A percentile compares a stretch with the other conserved stretches of the same genome.
Evolutionary conservation across 2,797 vertebrate species (phyloP).

Genomic region (Lates japonicus): DNA sequence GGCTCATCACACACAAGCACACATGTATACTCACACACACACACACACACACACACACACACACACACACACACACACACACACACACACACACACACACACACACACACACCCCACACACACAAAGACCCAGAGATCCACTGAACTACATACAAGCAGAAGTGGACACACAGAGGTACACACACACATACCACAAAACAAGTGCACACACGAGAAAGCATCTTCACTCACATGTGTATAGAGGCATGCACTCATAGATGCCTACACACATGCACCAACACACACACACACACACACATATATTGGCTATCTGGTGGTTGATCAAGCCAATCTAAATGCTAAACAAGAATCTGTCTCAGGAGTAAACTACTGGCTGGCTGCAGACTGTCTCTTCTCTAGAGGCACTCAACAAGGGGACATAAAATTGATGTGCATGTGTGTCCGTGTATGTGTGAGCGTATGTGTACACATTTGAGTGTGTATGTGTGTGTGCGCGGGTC

Average conservation of each 20-base stretch:
- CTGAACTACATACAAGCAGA: slow-evolving; percentile 22
- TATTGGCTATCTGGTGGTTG: slow-evolving; percentile 73
- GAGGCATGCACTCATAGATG: slow-evolving; percentile 3
- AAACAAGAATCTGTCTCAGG: slow-evolving; percentile 79
- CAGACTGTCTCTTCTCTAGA: slow-evolving; percentile 73
- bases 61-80: slow-evolving; percentile 39
- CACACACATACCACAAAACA: background rate
- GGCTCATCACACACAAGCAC: slow-evolving; percentile 72
- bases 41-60: slow-evolving; percentile 14
- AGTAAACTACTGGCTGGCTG: slow-evolving; percentile 74
- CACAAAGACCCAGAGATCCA: slow-evolving; percentile 40
- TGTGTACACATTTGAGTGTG: background rate
- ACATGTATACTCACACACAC: slow-evolving; percentile 24
- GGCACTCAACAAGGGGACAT: slow-evolving; percentile 68
- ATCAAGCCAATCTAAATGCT: slow-evolving; percentile 85
- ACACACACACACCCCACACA: slow-evolving; percentile 5
- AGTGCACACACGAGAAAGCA: background rate
- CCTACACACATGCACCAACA: slow-evolving; percentile 11
- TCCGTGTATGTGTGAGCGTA: slow-evolving; percentile 13
- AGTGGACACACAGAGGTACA: slow-evolving; percentile 1
- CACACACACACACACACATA: background rate
- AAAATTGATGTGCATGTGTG: slow-evolving; percentile 46
- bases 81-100: slow-evolving; percentile 39
- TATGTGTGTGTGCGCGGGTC: background rate
- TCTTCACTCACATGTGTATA: slow-evolving; percentile 28